These are phyloP conservation scores for Amphiduros pacificus DNA, from an alignment of 2,888 invertebrate species.

Conservation along the genomic window DNA sequence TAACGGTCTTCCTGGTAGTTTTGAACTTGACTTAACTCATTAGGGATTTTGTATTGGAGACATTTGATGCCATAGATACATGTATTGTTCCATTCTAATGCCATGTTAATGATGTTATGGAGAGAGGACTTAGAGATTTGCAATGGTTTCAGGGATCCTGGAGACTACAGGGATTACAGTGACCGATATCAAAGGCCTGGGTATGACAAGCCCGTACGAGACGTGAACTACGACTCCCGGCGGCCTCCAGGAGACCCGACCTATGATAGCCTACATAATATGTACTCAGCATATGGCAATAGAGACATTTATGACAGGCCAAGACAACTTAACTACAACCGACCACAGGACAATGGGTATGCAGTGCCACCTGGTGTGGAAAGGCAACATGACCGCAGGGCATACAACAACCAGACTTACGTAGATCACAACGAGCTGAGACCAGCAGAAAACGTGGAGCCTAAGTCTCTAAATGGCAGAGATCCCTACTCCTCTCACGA, in stretches of 20 bases:
- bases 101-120: too few species aligned
- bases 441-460: not conserved
- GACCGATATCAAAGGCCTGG: not conserved
- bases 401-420: constrained; percentile 50
- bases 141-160: too few species aligned
- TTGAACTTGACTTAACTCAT: too few species aligned
- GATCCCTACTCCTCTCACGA: constrained; percentile 27
- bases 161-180: not conserved
- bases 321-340: not conserved
- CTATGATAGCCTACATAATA: constrained; percentile 9
- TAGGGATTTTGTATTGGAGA: too few species aligned
- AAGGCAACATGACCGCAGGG: not conserved
- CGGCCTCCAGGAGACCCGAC: constrained; percentile 3
- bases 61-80: too few species aligned
- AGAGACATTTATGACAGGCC: not conserved
- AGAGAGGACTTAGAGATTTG: too few species aligned
- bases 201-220: not conserved
- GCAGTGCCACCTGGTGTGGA: not conserved
- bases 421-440: constrained; percentile 45
- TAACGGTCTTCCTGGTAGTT: too few species aligned
- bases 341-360: not conserved
- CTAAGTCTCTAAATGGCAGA: constrained; percentile 6
- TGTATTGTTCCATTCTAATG: too few species aligned
- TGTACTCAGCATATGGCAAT: constrained; percentile 10
- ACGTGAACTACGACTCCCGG: not conserved